Percentiles rank a stretch among this genome's conserved stretches.
Evolutionary conservation across 2,888 invertebrate genomes (phyloP).

Genomic region (Argynnis bischoffii): DNA sequence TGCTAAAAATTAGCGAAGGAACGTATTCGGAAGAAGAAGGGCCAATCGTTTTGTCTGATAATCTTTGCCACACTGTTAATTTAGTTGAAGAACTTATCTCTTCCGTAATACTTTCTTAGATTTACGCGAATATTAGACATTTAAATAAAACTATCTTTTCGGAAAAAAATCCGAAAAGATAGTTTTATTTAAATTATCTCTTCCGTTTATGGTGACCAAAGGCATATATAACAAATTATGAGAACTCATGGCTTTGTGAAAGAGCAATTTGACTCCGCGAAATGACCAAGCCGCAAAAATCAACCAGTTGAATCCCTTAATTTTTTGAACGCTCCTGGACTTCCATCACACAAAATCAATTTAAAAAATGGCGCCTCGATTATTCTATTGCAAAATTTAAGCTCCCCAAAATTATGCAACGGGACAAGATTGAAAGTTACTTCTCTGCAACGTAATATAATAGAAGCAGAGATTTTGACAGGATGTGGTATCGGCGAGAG

Average conservation of each 20-base stretch:
- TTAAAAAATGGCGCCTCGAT: constrained; percentile 31
- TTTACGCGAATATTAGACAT: no score
- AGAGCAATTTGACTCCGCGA: constrained; percentile 19
- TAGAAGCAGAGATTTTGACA: constrained; percentile 36
- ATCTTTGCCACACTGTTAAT: constrained; percentile 1
- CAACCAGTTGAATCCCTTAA: constrained; percentile 33
- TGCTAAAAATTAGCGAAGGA: no score
- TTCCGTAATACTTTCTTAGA: no score
- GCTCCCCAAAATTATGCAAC: constrained; percentile 33
- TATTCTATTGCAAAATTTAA: constrained; percentile 35
- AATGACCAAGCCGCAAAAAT: constrained; percentile 25
- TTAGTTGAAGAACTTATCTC: constrained; percentile 18
- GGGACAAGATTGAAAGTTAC: constrained; percentile 27
- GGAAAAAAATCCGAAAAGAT: no score
- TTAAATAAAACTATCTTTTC: no score
- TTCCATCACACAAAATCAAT: background rate
- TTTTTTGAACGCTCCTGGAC: constrained; percentile 10
- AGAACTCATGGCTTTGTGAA: constrained; percentile 24
- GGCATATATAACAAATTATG: constrained; percentile 6
- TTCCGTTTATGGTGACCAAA: constrained; percentile 11
- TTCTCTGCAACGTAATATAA: constrained; percentile 28
- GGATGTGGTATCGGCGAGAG: constrained; percentile 38
- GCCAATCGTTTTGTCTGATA: no score
- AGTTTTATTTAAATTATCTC: no score
- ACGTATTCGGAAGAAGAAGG: no score